These are phyloP conservation scores for Lasioglossum albipes DNA, from an alignment of 1,140 invertebrate genomes.

Conservation along the genomic window DNA sequence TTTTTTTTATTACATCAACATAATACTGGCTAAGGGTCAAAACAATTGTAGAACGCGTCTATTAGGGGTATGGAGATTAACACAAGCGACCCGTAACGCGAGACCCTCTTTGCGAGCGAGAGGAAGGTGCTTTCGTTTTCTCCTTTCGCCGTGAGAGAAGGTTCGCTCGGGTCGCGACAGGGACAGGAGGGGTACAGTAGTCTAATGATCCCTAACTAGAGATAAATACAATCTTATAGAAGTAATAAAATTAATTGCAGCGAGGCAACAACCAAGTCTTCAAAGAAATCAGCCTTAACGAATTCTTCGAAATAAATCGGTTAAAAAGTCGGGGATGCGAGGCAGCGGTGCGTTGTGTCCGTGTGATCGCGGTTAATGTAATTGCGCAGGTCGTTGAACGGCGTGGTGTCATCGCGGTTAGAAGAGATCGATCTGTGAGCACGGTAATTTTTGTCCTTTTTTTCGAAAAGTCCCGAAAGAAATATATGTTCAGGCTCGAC, in stretches of 20 bases:
- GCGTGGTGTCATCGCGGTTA: background rate
- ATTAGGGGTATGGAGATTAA: constrained; percentile 58
- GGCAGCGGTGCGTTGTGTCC: constrained; percentile 22
- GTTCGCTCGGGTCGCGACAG: constrained; percentile 28
- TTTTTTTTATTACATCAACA: constrained; percentile 75
- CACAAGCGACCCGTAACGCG: constrained; percentile 30
- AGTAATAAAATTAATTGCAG: constrained; percentile 64
- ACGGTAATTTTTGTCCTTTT: background rate
- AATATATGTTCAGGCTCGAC: background rate
- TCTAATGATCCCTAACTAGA: constrained; percentile 62
- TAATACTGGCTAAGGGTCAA: constrained; percentile 76
- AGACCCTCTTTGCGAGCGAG: constrained; percentile 8
- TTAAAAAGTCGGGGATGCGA: constrained; percentile 58
- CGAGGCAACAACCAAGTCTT: constrained; percentile 66
- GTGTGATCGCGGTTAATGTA: background rate
- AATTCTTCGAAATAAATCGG: constrained; percentile 56
- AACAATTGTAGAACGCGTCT: constrained; percentile 74
- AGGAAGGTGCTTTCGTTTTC: background rate
- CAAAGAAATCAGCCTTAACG: constrained; percentile 66
- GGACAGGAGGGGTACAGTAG: constrained; percentile 23
- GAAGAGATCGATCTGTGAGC: background rate
- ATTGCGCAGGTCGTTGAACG: background rate
- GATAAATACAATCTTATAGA: constrained; percentile 62
- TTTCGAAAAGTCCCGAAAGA: background rate
- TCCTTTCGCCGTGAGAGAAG: background rate